Percentiles rank a stretch among this genome's conserved stretches.
These are phyloP conservation scores for Hipposideros armiger DNA, from an alignment of 2,113 vertebrate species.

Conservation along the genomic window DNA sequence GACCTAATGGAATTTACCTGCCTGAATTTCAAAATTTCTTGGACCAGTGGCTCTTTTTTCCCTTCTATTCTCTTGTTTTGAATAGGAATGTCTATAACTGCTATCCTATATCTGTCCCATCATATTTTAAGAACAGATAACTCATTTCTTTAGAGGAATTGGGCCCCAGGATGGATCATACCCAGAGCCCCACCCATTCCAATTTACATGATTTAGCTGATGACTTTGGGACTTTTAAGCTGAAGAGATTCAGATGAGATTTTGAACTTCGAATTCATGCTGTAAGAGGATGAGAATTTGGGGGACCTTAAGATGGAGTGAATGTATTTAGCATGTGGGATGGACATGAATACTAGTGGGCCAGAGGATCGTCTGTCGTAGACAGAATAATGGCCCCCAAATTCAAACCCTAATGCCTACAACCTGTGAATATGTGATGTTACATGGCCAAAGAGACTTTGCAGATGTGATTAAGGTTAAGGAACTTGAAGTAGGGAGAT, in stretches of 20 bases:
- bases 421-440: background rate
- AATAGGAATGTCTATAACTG: background rate
- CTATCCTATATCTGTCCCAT: background rate
- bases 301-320: background rate
- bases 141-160: background rate
- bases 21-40: background rate
- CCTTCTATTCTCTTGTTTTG: background rate
- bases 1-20: background rate
- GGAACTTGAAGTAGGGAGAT: background rate
- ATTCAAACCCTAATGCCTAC: background rate
- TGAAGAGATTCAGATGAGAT: background rate
- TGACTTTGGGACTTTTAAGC: background rate
- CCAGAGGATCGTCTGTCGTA: background rate
- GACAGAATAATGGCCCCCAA: background rate
- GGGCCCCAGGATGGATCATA: background rate
- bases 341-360: background rate
- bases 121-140: background rate
- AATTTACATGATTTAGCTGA: background rate
- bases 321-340: background rate
- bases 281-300: background rate
- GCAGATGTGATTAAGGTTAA: background rate
- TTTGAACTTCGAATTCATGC: constrained; percentile 11
- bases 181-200: background rate
- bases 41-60: background rate
- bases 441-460: background rate